Conservation (phyloP, 1,140 invertebrate species). For the Orchesella cincta region DNA sequence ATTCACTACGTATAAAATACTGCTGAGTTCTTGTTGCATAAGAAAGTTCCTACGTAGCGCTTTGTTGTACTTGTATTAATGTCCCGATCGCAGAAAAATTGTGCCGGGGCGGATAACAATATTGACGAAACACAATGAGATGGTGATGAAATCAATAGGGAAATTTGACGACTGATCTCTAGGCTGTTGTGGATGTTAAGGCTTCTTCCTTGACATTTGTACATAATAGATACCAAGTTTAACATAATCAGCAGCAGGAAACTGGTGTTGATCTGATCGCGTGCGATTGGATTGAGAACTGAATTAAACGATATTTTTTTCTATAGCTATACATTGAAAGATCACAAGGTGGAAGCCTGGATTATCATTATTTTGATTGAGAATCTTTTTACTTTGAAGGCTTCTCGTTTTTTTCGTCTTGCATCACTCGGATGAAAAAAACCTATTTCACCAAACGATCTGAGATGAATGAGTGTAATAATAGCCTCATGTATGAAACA, state of each 20-base stretch:
- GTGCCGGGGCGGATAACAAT: not conserved
- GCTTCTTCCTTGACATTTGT: constrained; percentile 29
- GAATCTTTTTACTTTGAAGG: not conserved
- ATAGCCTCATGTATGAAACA: not conserved
- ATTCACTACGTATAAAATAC: constrained; percentile 8
- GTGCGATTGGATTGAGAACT: not conserved
- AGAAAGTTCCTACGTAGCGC: not conserved
- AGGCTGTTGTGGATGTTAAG: not conserved
- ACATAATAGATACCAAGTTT: not conserved
- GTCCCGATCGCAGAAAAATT: not conserved
- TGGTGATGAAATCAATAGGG: not conserved
- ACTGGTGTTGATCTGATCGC: not conserved
- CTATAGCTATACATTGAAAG: constrained; percentile 5
- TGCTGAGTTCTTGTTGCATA: not conserved
- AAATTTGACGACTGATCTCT: not conserved
- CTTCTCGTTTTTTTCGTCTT: not conserved
- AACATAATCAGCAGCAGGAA: not conserved
- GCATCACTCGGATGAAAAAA: not conserved
- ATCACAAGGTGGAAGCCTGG: constrained; percentile 24
- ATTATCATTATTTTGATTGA: not conserved
- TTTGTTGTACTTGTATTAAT: constrained; percentile 13
- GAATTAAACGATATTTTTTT: not conserved
- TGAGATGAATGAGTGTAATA: not conserved
- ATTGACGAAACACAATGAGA: not conserved
- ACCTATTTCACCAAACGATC: not conserved